A percentile compares a stretch with the other conserved stretches of the same genome.
These are phyloP conservation scores for Antedon mediterranea DNA, from an alignment of 53 echinoderm and acorn worm species.

Conservation along the genomic window DNA sequence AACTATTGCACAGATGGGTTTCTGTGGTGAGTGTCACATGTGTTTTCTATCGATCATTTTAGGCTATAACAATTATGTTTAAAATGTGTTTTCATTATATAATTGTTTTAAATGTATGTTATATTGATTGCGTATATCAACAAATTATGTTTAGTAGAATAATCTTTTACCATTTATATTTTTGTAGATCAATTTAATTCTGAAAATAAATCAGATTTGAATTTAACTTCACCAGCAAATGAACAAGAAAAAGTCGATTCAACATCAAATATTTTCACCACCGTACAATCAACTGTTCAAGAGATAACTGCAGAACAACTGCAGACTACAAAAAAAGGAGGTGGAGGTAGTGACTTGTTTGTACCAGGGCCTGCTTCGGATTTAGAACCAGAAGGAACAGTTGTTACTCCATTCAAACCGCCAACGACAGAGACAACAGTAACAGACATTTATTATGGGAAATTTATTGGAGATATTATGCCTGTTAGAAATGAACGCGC, in stretches of 20 bases:
- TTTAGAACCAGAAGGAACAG: too few species aligned
- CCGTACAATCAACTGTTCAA: background rate
- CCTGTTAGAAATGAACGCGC: background rate
- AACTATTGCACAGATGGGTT: background rate
- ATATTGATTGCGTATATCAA: too few species aligned
- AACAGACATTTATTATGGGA: background rate
- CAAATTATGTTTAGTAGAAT: too few species aligned
- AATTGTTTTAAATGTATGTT: too few species aligned
- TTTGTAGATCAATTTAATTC: too few species aligned
- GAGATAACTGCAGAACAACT: background rate
- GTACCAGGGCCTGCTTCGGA: background rate
- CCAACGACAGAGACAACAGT: background rate
- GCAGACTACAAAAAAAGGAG: background rate
- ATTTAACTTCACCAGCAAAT: background rate
- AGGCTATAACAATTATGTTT: too few species aligned
- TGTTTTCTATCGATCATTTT: too few species aligned
- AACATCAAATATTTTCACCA: background rate
- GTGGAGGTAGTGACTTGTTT: background rate
- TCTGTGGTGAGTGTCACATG: background rate
- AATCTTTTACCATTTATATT: too few species aligned
- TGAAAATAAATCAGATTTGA: background rate
- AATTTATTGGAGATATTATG: background rate
- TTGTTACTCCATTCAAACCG: background rate
- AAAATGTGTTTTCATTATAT: too few species aligned
- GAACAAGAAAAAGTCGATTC: background rate